Base-by-base conservation (phyloP, 2,113 vertebrate genomes). In the Ictalurus punctatus region DNA sequence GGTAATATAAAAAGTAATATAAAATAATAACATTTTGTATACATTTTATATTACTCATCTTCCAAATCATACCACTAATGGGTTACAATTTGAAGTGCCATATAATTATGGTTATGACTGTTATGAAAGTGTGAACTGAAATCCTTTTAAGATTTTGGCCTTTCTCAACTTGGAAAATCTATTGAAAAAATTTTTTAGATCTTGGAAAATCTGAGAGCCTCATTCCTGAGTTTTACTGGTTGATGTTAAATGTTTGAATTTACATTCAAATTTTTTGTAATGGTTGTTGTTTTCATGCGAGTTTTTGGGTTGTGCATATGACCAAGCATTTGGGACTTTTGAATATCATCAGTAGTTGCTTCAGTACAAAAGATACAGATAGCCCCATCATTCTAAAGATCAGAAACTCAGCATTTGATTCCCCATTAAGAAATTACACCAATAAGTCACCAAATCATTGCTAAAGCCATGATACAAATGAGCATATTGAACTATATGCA, bases 391-490 rank as follows among this genome's bases (percentile, higher is more conserved):
- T 37, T 16, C 9, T 82, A 67, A 83, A 37, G 85, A 67, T 30
- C 19, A 34, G 34, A 83, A 82, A 59, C 34, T 90, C 80, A 71
- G 86, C 37, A 76, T 69, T 71, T 86, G 67, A 73, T 85, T 81
- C 76, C 82, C 71, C 78, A 61, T 84, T 37, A 89, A 84, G 79
- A 85, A 40, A 65, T 16, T 37, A 85, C 52, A 84, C 44, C 76
- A 76, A 63, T 52, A 37, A 78, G 56, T 54, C 56, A 89, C 83
- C 73, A 89, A 63, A 67, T 56, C 54, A 84, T 61, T 59, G 37
- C 86, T 76, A 89, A 88, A 48, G 40, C 56, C 58, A 69, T 65
- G 65, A 85, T 88, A 84, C 79, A 90, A 90, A 69, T 27, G 19
- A 81, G 19, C 44, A 84, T 87, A 87, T 87, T 84, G 80, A 10